Percentiles rank a stretch among this genome's conserved stretches.
These are phyloP conservation scores for Brachionus angularis DNA, from an alignment of 1,140 invertebrate species.

Conservation along the genomic window DNA sequence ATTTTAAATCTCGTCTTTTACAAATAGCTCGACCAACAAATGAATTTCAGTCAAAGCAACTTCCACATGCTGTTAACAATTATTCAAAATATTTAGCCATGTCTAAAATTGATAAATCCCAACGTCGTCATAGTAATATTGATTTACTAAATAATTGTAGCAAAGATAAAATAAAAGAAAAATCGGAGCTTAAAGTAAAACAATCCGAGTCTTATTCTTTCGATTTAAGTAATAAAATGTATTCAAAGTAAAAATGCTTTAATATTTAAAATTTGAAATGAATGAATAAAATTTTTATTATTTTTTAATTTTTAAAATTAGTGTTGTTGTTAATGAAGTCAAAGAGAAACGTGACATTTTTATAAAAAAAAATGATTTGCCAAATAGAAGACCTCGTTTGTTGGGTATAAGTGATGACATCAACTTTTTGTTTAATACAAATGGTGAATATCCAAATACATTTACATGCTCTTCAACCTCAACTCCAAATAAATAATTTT, in stretches of 20 bases:
- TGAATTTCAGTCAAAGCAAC: neutral
- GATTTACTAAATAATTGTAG: neutral
- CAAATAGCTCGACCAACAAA: neutral
- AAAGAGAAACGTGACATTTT: neutral
- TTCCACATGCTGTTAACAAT: neutral
- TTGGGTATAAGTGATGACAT: conserved; percentile 4
- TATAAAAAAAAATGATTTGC: neutral
- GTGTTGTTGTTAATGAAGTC: neutral
- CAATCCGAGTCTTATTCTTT: conserved; percentile 24
- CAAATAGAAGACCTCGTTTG: neutral
- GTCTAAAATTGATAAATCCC: neutral
- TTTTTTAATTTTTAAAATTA: neutral
- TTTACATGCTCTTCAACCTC: neutral
- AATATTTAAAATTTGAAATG: neutral
- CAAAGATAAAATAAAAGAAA: conserved; percentile 1
- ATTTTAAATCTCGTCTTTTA: neutral
- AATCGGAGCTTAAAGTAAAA: neutral
- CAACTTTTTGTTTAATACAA: neutral
- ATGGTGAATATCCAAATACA: neutral
- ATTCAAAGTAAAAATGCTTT: conserved; percentile 5
- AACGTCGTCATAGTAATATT: conserved; percentile 1
- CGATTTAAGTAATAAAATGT: conserved; percentile 12
- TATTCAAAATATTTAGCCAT: neutral
- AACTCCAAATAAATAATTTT: conserved; percentile 18
- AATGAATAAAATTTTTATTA: neutral